These are phyloP conservation scores for Colostygia pectinataria DNA, from an alignment of 2,888 invertebrate genomes.

Conservation along the genomic window DNA sequence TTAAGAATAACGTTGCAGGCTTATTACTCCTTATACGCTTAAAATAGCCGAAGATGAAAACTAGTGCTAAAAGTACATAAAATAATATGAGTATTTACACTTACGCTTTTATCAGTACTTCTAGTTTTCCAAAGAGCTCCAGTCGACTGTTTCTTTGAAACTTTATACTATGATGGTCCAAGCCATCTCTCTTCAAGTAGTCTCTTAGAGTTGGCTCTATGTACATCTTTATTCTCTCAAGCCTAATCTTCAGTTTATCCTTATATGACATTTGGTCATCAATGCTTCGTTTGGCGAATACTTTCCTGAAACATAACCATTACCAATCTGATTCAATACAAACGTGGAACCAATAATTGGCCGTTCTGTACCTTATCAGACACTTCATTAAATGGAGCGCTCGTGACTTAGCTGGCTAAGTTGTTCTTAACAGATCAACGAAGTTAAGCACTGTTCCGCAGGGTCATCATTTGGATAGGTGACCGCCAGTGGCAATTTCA, in stretches of 20 bases:
- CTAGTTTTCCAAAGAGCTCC: slow-evolving; percentile 84
- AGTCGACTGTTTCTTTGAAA: slow-evolving; percentile 85
- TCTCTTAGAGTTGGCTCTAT: slow-evolving; percentile 50
- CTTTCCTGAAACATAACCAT: slow-evolving; percentile 46
- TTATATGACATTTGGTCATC: slow-evolving; percentile 52
- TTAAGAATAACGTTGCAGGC: too few species aligned
- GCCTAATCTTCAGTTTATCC: slow-evolving; percentile 63
- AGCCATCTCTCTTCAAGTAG: slow-evolving; percentile 53
- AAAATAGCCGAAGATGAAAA: too few species aligned
- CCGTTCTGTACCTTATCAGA: too few species aligned
- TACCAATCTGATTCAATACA: too few species aligned
- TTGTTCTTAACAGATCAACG: too few species aligned
- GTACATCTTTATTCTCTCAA: slow-evolving; percentile 67
- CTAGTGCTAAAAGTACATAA: neutral
- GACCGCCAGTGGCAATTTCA: too few species aligned
- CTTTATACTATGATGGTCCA: slow-evolving; percentile 59
- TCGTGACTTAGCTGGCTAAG: too few species aligned
- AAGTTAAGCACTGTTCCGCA: too few species aligned
- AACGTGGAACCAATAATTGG: too few species aligned
- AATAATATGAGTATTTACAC: neutral
- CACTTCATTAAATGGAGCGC: too few species aligned
- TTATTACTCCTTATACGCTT: too few species aligned
- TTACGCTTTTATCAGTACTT: slow-evolving; percentile 84
- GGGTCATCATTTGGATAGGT: too few species aligned
- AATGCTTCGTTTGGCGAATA: slow-evolving; percentile 66